Evolutionary conservation across 2,888 invertebrate species (phyloP).

Genomic region (Oscheius myriophilus): DNA sequence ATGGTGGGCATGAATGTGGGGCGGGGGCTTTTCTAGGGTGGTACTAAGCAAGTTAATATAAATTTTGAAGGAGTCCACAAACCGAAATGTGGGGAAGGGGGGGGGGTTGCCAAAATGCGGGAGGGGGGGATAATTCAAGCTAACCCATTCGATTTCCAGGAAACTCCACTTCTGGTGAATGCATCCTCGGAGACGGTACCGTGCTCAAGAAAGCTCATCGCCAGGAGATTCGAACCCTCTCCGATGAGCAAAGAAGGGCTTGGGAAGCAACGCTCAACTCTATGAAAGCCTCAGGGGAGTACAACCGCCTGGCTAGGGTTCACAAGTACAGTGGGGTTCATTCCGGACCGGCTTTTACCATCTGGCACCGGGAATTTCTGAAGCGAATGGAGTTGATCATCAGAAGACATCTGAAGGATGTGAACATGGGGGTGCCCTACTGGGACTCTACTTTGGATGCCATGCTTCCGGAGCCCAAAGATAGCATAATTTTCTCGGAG

Average conservation of each 20-base stretch:
- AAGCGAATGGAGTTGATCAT: conserved; percentile 62
- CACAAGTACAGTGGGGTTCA: conserved; percentile 64
- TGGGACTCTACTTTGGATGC: conserved; percentile 72
- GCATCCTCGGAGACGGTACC: conserved; percentile 3
- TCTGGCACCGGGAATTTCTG: conserved; percentile 66
- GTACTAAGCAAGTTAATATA: too few relatives aligned
- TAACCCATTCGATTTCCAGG: too few relatives aligned
- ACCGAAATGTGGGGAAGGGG: too few relatives aligned
- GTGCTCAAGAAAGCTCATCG: conserved; percentile 41
- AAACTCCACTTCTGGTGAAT: conserved; percentile 12
- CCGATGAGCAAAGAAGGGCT: conserved; percentile 39
- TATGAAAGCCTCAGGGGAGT: conserved; percentile 57
- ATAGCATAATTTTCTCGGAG: conserved; percentile 71
- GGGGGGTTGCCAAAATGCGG: too few relatives aligned
- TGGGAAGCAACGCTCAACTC: conserved; percentile 39
- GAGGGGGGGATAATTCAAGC: too few relatives aligned
- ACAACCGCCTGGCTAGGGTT: conserved; percentile 54
- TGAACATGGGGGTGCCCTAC: conserved; percentile 70
- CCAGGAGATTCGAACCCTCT: conserved; percentile 47
- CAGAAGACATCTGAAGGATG: conserved; percentile 55
- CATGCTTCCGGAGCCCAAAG: conserved; percentile 67
- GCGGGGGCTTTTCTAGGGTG: too few relatives aligned
- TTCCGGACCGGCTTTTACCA: conserved; percentile 64
- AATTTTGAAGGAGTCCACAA: too few relatives aligned
- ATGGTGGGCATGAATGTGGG: too few relatives aligned